phyloP scores from a whole-genome alignment of 2,113 vertebrate species.

The Pogona vitticeps region DNA sequence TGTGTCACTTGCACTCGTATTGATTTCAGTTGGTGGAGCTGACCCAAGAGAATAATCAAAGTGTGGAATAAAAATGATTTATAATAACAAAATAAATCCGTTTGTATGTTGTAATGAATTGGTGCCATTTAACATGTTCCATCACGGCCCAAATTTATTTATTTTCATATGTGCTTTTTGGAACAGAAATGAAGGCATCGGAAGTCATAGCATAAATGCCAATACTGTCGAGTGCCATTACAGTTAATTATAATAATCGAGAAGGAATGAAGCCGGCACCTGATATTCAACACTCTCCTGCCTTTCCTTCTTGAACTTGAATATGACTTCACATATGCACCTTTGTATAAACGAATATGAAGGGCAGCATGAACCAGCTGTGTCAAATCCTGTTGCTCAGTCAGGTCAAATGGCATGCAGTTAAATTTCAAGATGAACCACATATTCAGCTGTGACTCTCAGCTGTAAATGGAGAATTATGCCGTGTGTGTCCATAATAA shows the following conservation, averaged over 20 bases:
- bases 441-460: not conserved
- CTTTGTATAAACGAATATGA: constrained; percentile 48
- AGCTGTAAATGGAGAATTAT: not conserved
- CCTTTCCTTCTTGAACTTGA: constrained; percentile 56
- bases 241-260: constrained; percentile 47
- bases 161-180: constrained; percentile 67
- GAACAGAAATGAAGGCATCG: constrained; percentile 66
- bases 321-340: constrained; percentile 39
- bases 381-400: not conserved
- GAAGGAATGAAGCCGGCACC: constrained; percentile 60
- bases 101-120: constrained; percentile 80
- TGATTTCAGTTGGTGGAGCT: constrained; percentile 84
- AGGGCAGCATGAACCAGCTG: not conserved
- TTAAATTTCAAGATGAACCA: not conserved
- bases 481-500: no score
- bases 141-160: constrained; percentile 70
- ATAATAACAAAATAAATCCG: constrained; percentile 83
- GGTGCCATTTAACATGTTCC: constrained; percentile 81
- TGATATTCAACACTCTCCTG: constrained; percentile 65
- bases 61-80: constrained; percentile 83
- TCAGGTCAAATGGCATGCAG: not conserved
- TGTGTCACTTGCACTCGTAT: constrained; percentile 83
- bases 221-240: constrained; percentile 67
- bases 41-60: constrained; percentile 82
- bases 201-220: constrained; percentile 52